Base-by-base conservation (phyloP, 2,797 vertebrate genomes). In the Sternarchorhynchus goeldii region DNA sequence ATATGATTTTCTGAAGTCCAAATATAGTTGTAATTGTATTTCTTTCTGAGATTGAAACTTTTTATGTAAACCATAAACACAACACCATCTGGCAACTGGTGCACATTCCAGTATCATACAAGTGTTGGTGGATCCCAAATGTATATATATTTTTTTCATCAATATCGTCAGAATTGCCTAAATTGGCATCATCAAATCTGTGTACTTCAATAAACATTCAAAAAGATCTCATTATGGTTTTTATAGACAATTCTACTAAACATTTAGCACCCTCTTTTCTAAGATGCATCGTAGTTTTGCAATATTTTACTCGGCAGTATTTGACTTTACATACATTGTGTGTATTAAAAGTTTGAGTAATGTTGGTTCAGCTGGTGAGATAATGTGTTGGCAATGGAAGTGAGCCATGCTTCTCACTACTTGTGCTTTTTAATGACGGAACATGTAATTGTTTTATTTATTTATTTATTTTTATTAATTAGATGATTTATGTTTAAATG, bases 141-240 rank as follows among this genome's bases (percentile, higher is more conserved):
- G 59, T 14, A 67, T 10, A 25, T 25, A 25, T 25, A 25, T 45
- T 31, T n/a, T 68, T 21, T 31, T 73, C 12, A 12, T 50, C 12
- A 12, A 2, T 12, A 50, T 14, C 45, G 21, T 71, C 39, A 55
- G 21, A 74, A 36, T 5, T 16, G 21, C 50, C 17, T 69, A 41
- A 77, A 41, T 45, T 73, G 63, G 12, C 60, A 5, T 36, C 36
- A 71, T 71, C 21, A n/a, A 31, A n/a, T 77, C 36, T 71, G 2
- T 71, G 2, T 36, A 39, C 32, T 59, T 10, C 39, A 81, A 81
- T 77, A 63, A 82, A 71, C 25, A 53, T 56, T 29, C 53, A 39
- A 75, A 21, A 32, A 70, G 18, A 58, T 17, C 36, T 76, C 2
- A 12, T 81, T 53, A 39, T 73, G 6, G 21, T 57, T 59, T 67